Percentiles rank a stretch among this genome's conserved stretches.
Evolutionary conservation across 2,888 invertebrate species (phyloP).

Genomic region (Patella ulyssiponensis): DNA sequence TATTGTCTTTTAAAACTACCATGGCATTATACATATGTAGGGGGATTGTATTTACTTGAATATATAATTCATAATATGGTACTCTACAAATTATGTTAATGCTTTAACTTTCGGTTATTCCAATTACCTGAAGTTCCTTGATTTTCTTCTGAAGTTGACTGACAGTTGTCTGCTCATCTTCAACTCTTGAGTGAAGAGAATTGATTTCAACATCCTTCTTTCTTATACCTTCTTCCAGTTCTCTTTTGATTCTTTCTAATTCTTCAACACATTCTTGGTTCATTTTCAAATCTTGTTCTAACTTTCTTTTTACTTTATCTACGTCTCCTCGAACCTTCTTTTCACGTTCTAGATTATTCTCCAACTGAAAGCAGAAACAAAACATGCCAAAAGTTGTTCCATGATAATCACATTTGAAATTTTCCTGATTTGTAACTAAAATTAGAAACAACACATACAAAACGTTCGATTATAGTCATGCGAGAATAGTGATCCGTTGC

Average conservation of each 20-base stretch:
- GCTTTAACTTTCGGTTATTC: not conserved
- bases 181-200: conserved; percentile 91
- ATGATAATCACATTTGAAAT: no score
- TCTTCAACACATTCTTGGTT: conserved; percentile 72
- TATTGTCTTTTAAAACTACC: not conserved
- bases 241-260: conserved; percentile 70
- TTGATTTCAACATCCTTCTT: conserved; percentile 98
- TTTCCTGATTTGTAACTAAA: not conserved
- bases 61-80: not conserved
- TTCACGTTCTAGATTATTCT: conserved; percentile 98
- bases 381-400: not conserved
- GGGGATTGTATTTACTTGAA: not conserved
- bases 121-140: conserved; percentile 86
- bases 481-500: no score
- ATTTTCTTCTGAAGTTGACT: conserved; percentile 97
- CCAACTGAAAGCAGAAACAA: conserved; percentile 75
- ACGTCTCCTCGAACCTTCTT: conserved; percentile 98
- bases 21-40: not conserved
- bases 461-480: not conserved
- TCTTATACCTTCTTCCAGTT: not conserved
- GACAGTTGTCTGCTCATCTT: conserved; percentile 97
- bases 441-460: not conserved
- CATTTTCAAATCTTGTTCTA: conserved; percentile 97
- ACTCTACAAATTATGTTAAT: not conserved
- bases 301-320: conserved; percentile 98